phyloP scores from a whole-genome alignment of 2,888 invertebrate genomes.

The Iselma pallidipennis region DNA sequence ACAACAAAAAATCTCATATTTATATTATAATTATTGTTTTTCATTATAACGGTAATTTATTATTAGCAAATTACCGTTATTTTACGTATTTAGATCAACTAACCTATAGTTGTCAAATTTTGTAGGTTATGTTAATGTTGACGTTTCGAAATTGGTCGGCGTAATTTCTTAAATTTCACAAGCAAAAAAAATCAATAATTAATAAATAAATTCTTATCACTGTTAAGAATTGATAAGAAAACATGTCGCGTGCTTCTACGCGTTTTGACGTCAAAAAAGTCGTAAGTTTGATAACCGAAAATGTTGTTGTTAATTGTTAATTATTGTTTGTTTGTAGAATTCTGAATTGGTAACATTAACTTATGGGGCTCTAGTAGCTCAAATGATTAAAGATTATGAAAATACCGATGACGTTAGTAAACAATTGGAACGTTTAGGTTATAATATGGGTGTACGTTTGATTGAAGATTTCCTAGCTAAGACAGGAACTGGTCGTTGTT shows the following conservation, averaged over 20 bases:
- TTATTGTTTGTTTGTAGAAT: constrained; percentile 65
- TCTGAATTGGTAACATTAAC: constrained; percentile 96
- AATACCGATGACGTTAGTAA: constrained; percentile 98
- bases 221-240: too few species aligned
- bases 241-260: constrained; percentile 75
- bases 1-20: too few species aligned
- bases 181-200: too few species aligned
- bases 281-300: constrained; percentile 57
- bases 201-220: too few species aligned
- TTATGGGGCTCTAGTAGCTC: constrained; percentile 96
- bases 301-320: constrained; percentile 1
- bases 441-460: constrained; percentile 96
- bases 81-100: too few species aligned
- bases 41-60: too few species aligned
- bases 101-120: too few species aligned
- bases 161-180: too few species aligned
- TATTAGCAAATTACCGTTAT: too few species aligned
- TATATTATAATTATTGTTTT: too few species aligned
- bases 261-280: constrained; percentile 79
- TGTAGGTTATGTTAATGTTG: too few species aligned
- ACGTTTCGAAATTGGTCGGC: too few species aligned
- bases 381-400: constrained; percentile 95
- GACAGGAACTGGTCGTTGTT: constrained; percentile 85
- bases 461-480: constrained; percentile 98
- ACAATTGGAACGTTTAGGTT: constrained; percentile 93